Percentiles rank a stretch among this genome's conserved stretches.
Evolutionary conservation across 92 coral and sea anemone species (phyloP).

Genomic region (Pocillopora grandis): DNA sequence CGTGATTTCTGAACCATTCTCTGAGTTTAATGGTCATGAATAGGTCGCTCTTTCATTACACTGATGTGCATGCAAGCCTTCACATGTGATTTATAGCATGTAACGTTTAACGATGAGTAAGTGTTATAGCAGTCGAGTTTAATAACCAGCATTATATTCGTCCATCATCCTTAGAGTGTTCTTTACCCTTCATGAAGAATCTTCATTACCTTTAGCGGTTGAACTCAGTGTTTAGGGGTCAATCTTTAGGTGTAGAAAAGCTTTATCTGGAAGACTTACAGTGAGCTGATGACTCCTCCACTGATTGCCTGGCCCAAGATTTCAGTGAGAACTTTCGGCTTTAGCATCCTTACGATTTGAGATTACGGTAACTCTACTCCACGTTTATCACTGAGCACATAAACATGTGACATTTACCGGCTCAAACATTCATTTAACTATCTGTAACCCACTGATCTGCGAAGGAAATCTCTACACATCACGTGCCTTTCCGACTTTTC

Average conservation of each 20-base stretch:
- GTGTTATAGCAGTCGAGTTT: too few species aligned
- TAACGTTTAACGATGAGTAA: too few species aligned
- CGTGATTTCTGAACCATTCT: too few species aligned
- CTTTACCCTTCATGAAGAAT: background rate
- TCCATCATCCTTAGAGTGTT: background rate
- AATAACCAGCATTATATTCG: background rate
- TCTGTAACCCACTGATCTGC: background rate
- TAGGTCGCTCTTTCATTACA: too few species aligned
- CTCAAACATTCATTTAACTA: background rate
- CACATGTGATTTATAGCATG: too few species aligned
- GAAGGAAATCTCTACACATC: background rate
- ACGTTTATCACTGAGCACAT: conserved; percentile 21
- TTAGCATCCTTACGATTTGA: conserved; percentile 83
- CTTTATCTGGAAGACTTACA: conserved; percentile 59
- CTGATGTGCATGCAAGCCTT: too few species aligned
- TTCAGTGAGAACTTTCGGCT: conserved; percentile 93
- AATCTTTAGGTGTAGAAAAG: too few species aligned
- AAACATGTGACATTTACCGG: conserved; percentile 58
- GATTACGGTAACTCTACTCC: conserved; percentile 82
- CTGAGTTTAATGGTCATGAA: too few species aligned
- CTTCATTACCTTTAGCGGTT: background rate
- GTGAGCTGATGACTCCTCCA: conserved; percentile 86
- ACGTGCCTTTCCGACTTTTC: conserved; percentile 6
- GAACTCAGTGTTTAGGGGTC: background rate
- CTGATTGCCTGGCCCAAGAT: conserved; percentile 89